Conservation (phyloP, 1,140 invertebrate species). For the Lucilia cuprina region DNA sequence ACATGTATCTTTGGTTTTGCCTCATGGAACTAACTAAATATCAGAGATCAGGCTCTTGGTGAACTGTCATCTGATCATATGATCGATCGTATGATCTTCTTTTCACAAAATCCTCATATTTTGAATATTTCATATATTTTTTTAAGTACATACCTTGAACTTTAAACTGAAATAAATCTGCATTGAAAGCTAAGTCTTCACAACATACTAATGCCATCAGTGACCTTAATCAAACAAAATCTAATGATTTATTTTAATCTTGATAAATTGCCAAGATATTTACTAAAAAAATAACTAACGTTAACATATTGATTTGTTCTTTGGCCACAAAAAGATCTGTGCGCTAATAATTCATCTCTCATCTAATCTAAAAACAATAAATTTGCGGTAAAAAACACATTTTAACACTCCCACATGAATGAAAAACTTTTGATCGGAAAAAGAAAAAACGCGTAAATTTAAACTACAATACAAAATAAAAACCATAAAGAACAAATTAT, state of each 20-base stretch:
- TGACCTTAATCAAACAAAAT: not conserved
- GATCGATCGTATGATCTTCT: no score
- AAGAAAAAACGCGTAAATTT: not conserved
- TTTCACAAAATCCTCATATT: no score
- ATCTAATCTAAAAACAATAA: not conserved
- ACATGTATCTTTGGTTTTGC: no score
- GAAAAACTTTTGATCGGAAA: not conserved
- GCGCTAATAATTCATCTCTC: not conserved
- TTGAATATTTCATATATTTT: no score
- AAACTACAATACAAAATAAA: no score
- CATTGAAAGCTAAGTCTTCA: no score
- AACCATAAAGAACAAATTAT: not conserved
- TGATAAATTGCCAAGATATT: not conserved
- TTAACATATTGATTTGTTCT: not conserved
- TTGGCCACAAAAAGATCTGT: not conserved
- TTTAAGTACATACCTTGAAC: no score
- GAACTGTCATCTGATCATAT: no score
- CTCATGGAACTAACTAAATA: no score
- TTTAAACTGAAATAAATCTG: no score
- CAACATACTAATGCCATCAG: no score
- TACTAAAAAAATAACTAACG: not conserved
- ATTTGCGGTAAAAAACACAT: not conserved
- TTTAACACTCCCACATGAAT: slow-evolving; percentile 12
- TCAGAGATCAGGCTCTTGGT: no score
- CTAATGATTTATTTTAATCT: not conserved